Conservation (phyloP, 2,797 vertebrate genomes). For the Anomalospiza imberbis region DNA sequence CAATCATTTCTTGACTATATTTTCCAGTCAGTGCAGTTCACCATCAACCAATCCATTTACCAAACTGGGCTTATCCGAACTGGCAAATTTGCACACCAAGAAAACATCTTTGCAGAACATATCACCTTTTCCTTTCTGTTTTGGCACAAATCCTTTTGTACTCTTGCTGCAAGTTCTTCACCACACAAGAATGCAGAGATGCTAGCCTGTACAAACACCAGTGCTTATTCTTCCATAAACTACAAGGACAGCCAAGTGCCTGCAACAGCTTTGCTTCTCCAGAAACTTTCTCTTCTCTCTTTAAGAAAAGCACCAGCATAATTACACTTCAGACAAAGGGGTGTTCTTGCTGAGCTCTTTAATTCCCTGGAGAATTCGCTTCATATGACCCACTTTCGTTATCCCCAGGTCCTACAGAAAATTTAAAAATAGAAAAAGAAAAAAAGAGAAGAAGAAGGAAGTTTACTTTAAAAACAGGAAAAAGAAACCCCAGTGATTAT, state of each 20-base stretch:
- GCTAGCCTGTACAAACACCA: constrained; percentile 35
- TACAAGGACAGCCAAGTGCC: constrained; percentile 29
- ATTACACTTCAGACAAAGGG: constrained; percentile 84
- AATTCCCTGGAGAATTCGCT: constrained; percentile 99
- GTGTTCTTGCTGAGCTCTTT: constrained; percentile 90
- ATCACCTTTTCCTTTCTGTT: constrained; percentile 60
- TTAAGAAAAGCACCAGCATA: constrained; percentile 59
- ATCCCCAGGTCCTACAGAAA: constrained; percentile 94
- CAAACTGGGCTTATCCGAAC: constrained; percentile 77
- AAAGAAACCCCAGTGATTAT: not conserved
- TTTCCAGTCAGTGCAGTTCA: constrained; percentile 58
- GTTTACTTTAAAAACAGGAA: not conserved
- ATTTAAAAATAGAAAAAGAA: not conserved
- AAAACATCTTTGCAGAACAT: constrained; percentile 75
- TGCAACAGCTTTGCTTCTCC: constrained; percentile 51
- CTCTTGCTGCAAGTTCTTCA: constrained; percentile 51
- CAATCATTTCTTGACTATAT: constrained; percentile 72
- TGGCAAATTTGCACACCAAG: constrained; percentile 71
- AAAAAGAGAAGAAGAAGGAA: not conserved
- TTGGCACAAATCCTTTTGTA: constrained; percentile 82
- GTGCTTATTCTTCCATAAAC: constrained; percentile 60
- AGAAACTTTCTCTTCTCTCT: constrained; percentile 39
- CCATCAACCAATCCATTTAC: constrained; percentile 39
- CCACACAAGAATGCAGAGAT: constrained; percentile 17
- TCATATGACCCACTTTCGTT: constrained; percentile 99